These are phyloP conservation scores for Aphidius colemani DNA, from an alignment of 2,888 invertebrate species.

Conservation along the genomic window DNA sequence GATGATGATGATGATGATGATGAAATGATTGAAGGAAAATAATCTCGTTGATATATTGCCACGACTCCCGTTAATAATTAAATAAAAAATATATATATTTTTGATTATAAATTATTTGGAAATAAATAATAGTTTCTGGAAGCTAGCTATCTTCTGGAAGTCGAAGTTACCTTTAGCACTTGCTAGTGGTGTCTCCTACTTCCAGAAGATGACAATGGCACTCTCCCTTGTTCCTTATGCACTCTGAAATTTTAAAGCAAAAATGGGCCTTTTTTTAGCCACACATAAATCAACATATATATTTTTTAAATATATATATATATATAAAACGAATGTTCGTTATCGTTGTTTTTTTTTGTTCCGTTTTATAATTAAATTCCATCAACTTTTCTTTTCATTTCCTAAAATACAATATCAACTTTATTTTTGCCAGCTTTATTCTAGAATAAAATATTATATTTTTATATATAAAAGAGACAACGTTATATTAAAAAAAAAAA, in stretches of 20 bases:
- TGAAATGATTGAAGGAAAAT: conserved; percentile 51
- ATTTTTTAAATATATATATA: too few relatives aligned
- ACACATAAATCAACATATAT: conserved; percentile 24
- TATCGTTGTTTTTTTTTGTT: conserved; percentile 34
- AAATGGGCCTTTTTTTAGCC: conserved; percentile 60
- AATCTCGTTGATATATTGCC: conserved; percentile 28
- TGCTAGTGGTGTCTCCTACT: conserved; percentile 65
- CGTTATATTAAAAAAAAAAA: conserved; percentile 5
- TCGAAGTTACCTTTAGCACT: conserved; percentile 64
- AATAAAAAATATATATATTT: conserved; percentile 51
- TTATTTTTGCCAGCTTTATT: conserved; percentile 11
- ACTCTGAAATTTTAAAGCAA: conserved; percentile 68
- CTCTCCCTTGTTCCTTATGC: conserved; percentile 63
- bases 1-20: conserved; percentile 44
- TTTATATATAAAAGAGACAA: conserved; percentile 18
- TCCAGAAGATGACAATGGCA: conserved; percentile 67
- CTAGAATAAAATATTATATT: conserved; percentile 16
- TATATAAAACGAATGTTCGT: conserved; percentile 35
- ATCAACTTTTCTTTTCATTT: conserved; percentile 12
- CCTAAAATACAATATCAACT: neutral
- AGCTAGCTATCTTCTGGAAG: conserved; percentile 68
- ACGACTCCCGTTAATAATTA: neutral
- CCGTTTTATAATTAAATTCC: conserved; percentile 7
- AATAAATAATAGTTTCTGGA: conserved; percentile 52
- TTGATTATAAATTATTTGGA: neutral